Percentiles rank a stretch among this genome's conserved stretches.
These are phyloP conservation scores for Drosophila asahinai DNA, from an alignment of 1,140 invertebrate species.

Conservation along the genomic window DNA sequence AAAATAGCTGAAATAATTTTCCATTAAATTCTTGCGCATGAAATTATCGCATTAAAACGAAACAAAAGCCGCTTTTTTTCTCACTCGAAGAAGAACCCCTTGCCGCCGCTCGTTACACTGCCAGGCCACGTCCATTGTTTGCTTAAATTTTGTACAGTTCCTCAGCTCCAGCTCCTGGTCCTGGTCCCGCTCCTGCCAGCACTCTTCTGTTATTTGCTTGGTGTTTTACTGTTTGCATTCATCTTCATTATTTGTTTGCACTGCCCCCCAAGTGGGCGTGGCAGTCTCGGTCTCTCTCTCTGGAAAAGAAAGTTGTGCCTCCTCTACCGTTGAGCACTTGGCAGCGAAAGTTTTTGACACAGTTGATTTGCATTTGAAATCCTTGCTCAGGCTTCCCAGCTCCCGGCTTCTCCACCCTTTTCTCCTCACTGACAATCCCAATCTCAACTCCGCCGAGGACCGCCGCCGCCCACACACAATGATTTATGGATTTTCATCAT, in stretches of 20 bases:
- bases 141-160: constrained; percentile 78
- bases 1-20: constrained; percentile 78
- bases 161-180: constrained; percentile 24
- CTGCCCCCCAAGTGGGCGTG: constrained; percentile 53
- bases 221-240: constrained; percentile 81
- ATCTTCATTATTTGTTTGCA: constrained; percentile 82
- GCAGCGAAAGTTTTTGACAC: constrained; percentile 79
- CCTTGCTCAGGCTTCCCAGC: constrained; percentile 51
- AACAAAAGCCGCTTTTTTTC: constrained; percentile 59
- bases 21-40: constrained; percentile 76
- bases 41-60: constrained; percentile 76
- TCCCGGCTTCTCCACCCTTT: background rate
- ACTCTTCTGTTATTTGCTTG: constrained; percentile 73
- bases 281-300: constrained; percentile 17
- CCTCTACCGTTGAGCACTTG: constrained; percentile 57
- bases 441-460: constrained; percentile 12
- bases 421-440: background rate
- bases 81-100: constrained; percentile 16
- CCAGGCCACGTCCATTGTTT: constrained; percentile 67
- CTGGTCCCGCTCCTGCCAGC: constrained; percentile 4
- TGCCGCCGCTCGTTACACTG: background rate
- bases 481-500: constrained; percentile 85
- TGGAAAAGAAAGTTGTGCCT: constrained; percentile 34
- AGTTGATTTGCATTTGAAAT: constrained; percentile 83
- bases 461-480: constrained; percentile 49